These are phyloP conservation scores for Scolopax bukidnonensis DNA, from an alignment of 2,797 vertebrate species.

Conservation along the genomic window DNA sequence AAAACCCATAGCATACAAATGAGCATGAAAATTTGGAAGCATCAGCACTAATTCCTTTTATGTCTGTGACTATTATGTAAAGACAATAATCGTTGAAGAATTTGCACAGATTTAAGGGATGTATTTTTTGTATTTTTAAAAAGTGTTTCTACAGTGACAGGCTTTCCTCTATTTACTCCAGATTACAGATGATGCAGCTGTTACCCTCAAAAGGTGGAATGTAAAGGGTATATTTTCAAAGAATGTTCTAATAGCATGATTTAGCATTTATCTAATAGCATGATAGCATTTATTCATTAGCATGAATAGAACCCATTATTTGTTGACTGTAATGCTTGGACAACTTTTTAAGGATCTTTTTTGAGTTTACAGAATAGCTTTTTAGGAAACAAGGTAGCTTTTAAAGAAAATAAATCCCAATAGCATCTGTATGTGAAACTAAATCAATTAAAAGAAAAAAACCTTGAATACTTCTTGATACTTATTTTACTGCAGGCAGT, in stretches of 20 bases:
- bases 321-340: not conserved
- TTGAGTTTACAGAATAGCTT: not conserved
- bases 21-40: slow-evolving; percentile 64
- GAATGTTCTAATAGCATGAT: not conserved
- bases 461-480: not conserved
- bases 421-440: not conserved
- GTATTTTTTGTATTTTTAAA: not conserved
- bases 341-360: not conserved
- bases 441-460: not conserved
- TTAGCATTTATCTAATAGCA: too few species aligned
- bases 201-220: not conserved
- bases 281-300: too few species aligned
- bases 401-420: not conserved
- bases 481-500: not conserved
- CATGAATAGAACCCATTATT: not conserved
- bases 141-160: not conserved
- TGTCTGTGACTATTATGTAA: slow-evolving; percentile 69
- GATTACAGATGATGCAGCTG: slow-evolving; percentile 20
- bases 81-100: slow-evolving; percentile 45
- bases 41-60: slow-evolving; percentile 56
- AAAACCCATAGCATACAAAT: slow-evolving; percentile 63
- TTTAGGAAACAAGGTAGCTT: not conserved
- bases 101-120: slow-evolving; percentile 53
- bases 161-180: not conserved
- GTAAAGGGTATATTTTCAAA: slow-evolving; percentile 1